phyloP scores from a whole-genome alignment of 35 echinoderm and acorn worm genomes.

The Patiria miniata region DNA sequence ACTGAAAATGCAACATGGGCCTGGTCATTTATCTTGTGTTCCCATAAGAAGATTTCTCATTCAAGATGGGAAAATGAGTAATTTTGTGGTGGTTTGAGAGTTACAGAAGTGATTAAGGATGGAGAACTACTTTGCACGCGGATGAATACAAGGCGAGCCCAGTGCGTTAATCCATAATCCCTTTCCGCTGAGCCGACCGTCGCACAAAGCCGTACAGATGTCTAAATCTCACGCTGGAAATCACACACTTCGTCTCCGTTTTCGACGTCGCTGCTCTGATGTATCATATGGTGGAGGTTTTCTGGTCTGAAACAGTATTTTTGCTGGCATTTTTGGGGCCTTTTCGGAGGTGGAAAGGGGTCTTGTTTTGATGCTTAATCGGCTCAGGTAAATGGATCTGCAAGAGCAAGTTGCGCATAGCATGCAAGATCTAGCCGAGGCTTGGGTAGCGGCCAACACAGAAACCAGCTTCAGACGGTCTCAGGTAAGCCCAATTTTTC shows the following conservation, averaged over 20 bases:
- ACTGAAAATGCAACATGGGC: not conserved
- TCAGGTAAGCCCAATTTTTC: constrained; percentile 39
- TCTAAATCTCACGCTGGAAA: constrained; percentile 25
- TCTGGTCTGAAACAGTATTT: not conserved
- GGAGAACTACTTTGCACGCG: not conserved
- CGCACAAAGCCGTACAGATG: constrained; percentile 26
- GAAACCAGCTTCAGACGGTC: constrained; percentile 52
- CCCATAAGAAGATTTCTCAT: too few relatives aligned
- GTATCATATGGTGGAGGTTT: constrained; percentile 7
- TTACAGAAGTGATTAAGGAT: not conserved
- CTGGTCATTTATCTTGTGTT: too few relatives aligned
- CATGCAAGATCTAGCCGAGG: constrained; percentile 70
- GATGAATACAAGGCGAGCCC: constrained; percentile 23
- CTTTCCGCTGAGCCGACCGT: constrained; percentile 26
- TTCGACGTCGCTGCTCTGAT: not conserved
- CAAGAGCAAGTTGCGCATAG: constrained; percentile 11
- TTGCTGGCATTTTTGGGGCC: not conserved
- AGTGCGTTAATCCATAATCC: constrained; percentile 30
- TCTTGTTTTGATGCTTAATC: constrained; percentile 21
- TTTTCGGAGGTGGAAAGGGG: constrained; percentile 6
- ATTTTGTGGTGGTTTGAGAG: not conserved
- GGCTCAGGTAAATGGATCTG: constrained; percentile 52
- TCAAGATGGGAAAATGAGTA: too few relatives aligned
- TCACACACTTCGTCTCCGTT: not conserved
- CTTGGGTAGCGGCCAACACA: constrained; percentile 61